Evolutionary conservation across 1,140 invertebrate species (phyloP).

Genomic region (Atopsyche davidsoni): DNA sequence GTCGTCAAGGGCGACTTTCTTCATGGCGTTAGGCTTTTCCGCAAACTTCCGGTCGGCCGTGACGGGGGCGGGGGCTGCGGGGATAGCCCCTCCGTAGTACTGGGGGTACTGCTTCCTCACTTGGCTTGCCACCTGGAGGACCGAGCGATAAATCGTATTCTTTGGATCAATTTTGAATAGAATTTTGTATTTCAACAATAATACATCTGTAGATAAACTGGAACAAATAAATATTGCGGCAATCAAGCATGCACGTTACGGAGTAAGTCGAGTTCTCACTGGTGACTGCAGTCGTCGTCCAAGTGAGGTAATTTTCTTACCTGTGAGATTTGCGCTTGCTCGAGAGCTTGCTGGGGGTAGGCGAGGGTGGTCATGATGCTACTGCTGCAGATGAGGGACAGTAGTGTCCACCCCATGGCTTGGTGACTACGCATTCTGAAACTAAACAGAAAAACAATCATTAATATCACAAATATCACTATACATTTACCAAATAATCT

Average conservation of each 20-base stretch:
- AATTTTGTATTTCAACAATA: no score
- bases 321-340: conserved; percentile 41
- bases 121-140: conserved; percentile 42
- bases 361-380: conserved; percentile 49
- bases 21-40: conserved; percentile 79
- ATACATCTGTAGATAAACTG: no score
- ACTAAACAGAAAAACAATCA: conserved; percentile 28
- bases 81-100: conserved; percentile 46
- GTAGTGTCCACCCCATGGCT: conserved; percentile 46
- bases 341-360: conserved; percentile 46
- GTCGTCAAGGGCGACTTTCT: conserved; percentile 77
- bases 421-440: conserved; percentile 43
- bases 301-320: conserved; percentile 26
- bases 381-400: conserved; percentile 50
- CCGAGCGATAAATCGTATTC: not conserved
- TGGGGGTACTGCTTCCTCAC: conserved; percentile 46
- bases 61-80: conserved; percentile 31
- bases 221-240: no score
- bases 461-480: not conserved
- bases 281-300: not conserved
- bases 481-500: not conserved
- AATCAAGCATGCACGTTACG: no score
- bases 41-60: conserved; percentile 68
- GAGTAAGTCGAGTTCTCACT: not conserved
- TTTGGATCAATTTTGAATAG: no score